These are phyloP conservation scores for Gadus chalcogrammus DNA, from an alignment of 2,113 vertebrate species.

Conservation along the genomic window DNA sequence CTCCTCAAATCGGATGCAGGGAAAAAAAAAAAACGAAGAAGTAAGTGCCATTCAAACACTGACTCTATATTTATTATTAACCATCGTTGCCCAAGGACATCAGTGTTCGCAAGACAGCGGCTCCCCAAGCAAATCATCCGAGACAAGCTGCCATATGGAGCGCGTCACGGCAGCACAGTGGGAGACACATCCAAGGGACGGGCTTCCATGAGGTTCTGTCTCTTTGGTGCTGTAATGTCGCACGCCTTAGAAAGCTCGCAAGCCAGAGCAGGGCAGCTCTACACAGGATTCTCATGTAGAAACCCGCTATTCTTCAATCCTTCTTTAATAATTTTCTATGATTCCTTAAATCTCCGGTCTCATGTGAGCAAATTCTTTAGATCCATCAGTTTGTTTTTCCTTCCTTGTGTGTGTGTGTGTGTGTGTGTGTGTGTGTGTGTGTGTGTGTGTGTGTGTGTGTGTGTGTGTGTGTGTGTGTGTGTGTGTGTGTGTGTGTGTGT, in stretches of 20 bases:
- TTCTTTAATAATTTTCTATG: background rate
- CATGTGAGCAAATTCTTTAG: too few species aligned
- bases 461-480: background rate
- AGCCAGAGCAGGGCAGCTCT: background rate
- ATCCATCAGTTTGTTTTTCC: background rate
- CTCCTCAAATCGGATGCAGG: too few species aligned
- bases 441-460: conserved; percentile 9
- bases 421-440: conserved; percentile 11
- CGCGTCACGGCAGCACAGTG: background rate
- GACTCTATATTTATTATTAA: too few species aligned
- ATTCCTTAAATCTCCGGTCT: background rate
- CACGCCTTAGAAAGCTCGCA: background rate
- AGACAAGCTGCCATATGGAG: background rate
- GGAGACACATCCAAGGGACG: background rate
- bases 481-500: conserved; percentile 3
- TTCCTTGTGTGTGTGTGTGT: conserved; percentile 1
- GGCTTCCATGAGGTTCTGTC: background rate
- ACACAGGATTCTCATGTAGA: background rate
- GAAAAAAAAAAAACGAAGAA: too few species aligned
- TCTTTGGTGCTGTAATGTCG: background rate
- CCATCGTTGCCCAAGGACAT: too few species aligned
- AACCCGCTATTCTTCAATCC: background rate
- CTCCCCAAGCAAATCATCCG: background rate
- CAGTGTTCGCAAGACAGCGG: too few species aligned
- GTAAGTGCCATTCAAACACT: too few species aligned